phyloP scores from a whole-genome alignment of 1,140 invertebrate species.

The Drosophila fuyamai region DNA sequence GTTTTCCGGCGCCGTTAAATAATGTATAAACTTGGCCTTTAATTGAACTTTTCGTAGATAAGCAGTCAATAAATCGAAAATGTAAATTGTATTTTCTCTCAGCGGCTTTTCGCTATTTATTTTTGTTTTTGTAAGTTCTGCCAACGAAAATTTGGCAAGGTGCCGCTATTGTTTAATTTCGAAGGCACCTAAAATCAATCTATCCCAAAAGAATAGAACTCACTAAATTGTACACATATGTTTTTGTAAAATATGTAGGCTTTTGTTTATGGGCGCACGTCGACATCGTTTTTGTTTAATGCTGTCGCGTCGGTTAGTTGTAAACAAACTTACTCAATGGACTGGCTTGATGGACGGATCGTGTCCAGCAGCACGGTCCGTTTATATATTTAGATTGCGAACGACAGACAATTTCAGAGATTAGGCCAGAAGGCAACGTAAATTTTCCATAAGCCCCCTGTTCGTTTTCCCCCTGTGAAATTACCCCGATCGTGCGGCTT shows the following conservation, averaged over 20 bases:
- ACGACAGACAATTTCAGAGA: constrained; percentile 7
- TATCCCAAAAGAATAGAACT: background rate
- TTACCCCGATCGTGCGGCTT: constrained; percentile 22
- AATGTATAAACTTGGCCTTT: constrained; percentile 30
- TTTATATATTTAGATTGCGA: constrained; percentile 31
- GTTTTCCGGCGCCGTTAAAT: background rate
- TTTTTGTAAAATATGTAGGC: constrained; percentile 4
- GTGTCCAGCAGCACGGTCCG: constrained; percentile 41
- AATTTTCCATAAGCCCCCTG: constrained; percentile 4
- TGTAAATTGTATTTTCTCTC: constrained; percentile 27
- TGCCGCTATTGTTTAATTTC: constrained; percentile 21
- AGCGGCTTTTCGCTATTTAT: constrained; percentile 31
- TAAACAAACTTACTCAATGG: constrained; percentile 57
- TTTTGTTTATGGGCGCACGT: constrained; percentile 60
- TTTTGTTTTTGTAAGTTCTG: constrained; percentile 26
- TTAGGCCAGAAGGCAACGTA: background rate
- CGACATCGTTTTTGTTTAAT: constrained; percentile 57
- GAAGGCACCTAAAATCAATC: constrained; percentile 33
- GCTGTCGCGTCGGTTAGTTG: constrained; percentile 66
- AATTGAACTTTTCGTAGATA: constrained; percentile 48
- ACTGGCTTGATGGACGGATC: constrained; percentile 30
- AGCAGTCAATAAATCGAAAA: constrained; percentile 36
- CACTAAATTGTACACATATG: constrained; percentile 16
- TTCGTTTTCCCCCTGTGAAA: background rate
- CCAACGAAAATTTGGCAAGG: constrained; percentile 43